Conservation (phyloP, 2,888 invertebrate genomes). For the Pinctada fucata region DNA sequence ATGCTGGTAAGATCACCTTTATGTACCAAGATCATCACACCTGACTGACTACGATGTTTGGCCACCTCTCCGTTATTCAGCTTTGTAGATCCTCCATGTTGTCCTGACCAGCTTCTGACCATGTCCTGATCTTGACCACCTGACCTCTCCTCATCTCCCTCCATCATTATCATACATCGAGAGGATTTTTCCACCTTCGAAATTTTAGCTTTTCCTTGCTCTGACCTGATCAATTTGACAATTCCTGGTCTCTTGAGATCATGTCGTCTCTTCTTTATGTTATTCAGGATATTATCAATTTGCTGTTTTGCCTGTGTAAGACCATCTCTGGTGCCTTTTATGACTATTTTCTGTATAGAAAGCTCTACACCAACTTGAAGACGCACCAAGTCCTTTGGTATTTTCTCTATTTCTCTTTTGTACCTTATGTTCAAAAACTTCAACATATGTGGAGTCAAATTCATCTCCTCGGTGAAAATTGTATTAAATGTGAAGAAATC, state of each 20-base stretch:
- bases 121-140: not conserved
- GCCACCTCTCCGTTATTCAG: slow-evolving; percentile 6
- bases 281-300: slow-evolving; percentile 22
- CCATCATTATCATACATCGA: slow-evolving; percentile 21
- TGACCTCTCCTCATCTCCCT: not conserved
- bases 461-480: slow-evolving; percentile 14
- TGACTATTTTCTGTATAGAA: slow-evolving; percentile 7
- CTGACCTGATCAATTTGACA: slow-evolving; percentile 20
- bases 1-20: slow-evolving; percentile 48
- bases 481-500: slow-evolving; percentile 32
- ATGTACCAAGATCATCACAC: slow-evolving; percentile 37
- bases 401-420: slow-evolving; percentile 30
- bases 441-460: slow-evolving; percentile 13
- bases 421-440: slow-evolving; percentile 42
- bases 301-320: slow-evolving; percentile 24
- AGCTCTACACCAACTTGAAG: slow-evolving; percentile 31
- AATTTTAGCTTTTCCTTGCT: slow-evolving; percentile 23
- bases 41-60: not conserved
- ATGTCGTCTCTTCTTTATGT: slow-evolving; percentile 23
- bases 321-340: slow-evolving; percentile 33
- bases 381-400: slow-evolving; percentile 31
- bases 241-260: slow-evolving; percentile 28
- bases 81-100: not conserved
- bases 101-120: slow-evolving; percentile 1
- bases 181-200: slow-evolving; percentile 8